Percentiles rank a stretch among this genome's conserved stretches.
Conservation (phyloP, 2,888 invertebrate genomes). For the Noctua janthe region DNA sequence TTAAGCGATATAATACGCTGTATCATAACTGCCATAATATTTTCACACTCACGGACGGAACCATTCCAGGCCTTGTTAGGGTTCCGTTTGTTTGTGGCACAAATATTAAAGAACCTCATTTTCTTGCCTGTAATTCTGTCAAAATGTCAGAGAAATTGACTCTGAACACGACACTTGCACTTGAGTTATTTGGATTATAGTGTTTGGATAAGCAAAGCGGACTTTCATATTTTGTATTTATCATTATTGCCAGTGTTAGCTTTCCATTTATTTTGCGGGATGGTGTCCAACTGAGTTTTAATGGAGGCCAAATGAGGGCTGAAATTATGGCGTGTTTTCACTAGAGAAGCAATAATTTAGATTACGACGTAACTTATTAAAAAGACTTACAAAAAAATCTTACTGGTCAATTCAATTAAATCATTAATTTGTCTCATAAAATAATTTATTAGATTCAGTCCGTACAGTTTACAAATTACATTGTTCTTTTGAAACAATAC, state of each 20-base stretch:
- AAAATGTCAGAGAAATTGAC: conserved; percentile 8
- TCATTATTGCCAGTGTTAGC: background rate
- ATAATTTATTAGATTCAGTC: conserved; percentile 55
- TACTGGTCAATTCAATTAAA: background rate
- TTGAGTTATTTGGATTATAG: conserved; percentile 18
- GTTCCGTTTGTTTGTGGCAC: conserved; percentile 15
- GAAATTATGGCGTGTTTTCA: background rate
- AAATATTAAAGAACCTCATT: conserved; percentile 13
- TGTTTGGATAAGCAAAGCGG: conserved; percentile 9
- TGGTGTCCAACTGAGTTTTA: background rate
- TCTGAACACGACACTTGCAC: background rate
- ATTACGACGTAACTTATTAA: too few relatives aligned
- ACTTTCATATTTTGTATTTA: conserved; percentile 23
- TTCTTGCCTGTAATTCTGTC: conserved; percentile 28
- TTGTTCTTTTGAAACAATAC: conserved; percentile 55
- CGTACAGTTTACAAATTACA: conserved; percentile 57
- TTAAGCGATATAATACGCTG: conserved; percentile 56
- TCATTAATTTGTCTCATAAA: conserved; percentile 30
- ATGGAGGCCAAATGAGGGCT: background rate
- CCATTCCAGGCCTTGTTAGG: conserved; percentile 20
- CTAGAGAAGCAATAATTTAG: too few relatives aligned
- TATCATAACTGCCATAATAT: conserved; percentile 80
- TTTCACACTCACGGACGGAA: conserved; percentile 72
- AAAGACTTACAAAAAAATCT: background rate
- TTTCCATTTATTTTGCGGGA: background rate